phyloP scores from a whole-genome alignment of 2,113 vertebrate genomes.

The Illadopsis cleaveri region DNA sequence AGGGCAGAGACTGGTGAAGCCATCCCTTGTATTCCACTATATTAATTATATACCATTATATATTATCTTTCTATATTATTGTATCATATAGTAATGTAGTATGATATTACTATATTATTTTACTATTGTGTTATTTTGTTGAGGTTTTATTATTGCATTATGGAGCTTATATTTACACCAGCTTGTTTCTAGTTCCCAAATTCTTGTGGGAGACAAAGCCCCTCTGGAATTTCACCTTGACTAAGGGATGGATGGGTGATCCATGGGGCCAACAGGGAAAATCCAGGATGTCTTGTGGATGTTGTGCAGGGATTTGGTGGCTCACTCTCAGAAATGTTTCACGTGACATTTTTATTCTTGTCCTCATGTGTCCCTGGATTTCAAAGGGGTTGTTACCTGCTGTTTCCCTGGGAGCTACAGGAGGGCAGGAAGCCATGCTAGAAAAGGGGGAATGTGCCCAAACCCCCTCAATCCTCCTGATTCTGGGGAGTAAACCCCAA shows the following conservation, averaged over 20 bases:
- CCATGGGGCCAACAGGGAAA: neutral
- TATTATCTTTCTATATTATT: neutral
- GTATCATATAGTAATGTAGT: no score
- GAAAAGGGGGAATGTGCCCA: neutral
- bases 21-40: neutral
- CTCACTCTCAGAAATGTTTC: neutral
- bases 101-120: neutral
- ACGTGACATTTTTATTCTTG: neutral
- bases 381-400: accelerated
- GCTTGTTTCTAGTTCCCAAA: neutral
- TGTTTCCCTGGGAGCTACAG: neutral
- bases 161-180: neutral
- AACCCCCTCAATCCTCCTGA: neutral
- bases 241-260: neutral
- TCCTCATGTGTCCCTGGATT: neutral
- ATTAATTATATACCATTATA: no score
- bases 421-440: neutral
- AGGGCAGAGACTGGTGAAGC: neutral
- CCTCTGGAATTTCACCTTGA: neutral
- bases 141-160: neutral
- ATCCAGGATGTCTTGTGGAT: neutral
- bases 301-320: neutral
- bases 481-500: neutral
- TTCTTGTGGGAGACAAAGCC: neutral
- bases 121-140: neutral